Evolutionary conservation across 2,797 vertebrate genomes (phyloP), one percentile per base, ranked within the genome.

Genomic region (Stomatorhinus walkeri): DNA sequence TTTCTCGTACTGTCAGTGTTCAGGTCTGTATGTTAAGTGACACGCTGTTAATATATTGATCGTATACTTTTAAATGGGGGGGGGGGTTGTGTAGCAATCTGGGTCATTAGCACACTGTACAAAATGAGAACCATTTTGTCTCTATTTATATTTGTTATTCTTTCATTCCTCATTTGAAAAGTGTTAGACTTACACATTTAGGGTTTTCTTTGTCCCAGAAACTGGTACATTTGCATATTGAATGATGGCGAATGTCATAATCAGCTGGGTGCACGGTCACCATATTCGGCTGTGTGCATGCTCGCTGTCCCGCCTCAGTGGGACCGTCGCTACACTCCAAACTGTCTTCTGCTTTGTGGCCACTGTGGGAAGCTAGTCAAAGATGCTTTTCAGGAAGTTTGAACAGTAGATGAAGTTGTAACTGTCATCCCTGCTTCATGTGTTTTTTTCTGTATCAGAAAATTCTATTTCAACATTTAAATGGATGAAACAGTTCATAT

Each of bases 31-130:
- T 89, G 86, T 89, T 72, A 87, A 92, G 92, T 94, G 94, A 95
- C 93, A 96, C 94, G 88, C 93, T 91, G 93, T 92, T 93, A 93
- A 88, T 14, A 81, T 64, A 59, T n/a, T 94, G 93, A 91, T 64
- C 14, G 59, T 89, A 46, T 16, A 89, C 56, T 48, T 64, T 48
- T 81, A 81, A 81, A 81, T 0, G 36, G 72, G 28, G 61, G 59
- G 64, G 64, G 1, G 72, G 76, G 76, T 81, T 81, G 40, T 46
- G 36, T 81, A 81, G 40, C 76, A 48, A 52, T 36, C 94, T 94
- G 94, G 95, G 94, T 93, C 90, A 51, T 92, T 93, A 91, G 94
- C 93, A 94, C 93, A 89, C 95, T 81, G 76, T 81, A 81, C 40
- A 81, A 46, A 81, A 43, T 81, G 43, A 81, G 40, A 81, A 46